Base-by-base conservation (phyloP, 2,888 invertebrate genomes). In the Rhyacophila evoluta region DNA sequence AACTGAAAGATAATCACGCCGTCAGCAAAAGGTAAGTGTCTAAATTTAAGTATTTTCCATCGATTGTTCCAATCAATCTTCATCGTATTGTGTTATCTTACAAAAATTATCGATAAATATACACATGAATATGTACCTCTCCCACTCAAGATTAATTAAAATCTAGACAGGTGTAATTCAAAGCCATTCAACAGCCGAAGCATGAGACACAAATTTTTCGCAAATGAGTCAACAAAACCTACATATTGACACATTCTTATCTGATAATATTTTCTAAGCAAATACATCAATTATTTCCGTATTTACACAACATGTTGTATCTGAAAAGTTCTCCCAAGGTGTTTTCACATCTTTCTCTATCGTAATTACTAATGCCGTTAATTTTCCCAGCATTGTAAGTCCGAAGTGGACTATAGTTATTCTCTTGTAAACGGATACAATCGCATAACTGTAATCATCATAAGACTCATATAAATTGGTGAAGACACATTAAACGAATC, bases 1-100 rank as follows among this genome's bases (percentile, higher is more conserved):
- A 92, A 87, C 85, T 92, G 84, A 92, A 92, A 74, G 96, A 96
- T 88, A 95, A 94, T 89, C 96, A 96, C 88, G 95, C 96, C 86
- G 96, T 96, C 84, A 95, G 95, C 88, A 96, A 95, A 94, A 93
- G 96, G 96, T 95, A 89, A 89, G 90, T 39, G 15, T 39, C 15
- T 10, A 4, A 12, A 6, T 8, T 6, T n/a, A 12, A n/a, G 39
- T n/a, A n/a, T n/a, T 12, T 39, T 38, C 6, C 12, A 38, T 38
- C 15, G 8, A 12, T 39, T 39, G 39, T 8, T 25, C 10, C 8
- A 3, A 8, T 19, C 41, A 33, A 41, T 25, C 19, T 55, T 1
- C 19, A 25, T 8, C 10, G 8, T 25, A 25, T 55, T 19, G 10
- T 19, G 10, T 55, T 19, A 41, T 1, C n/a, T 55, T 55, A 19